Evolutionary conservation across 1,140 invertebrate genomes (phyloP).

Genomic region (Eciton burchellii): DNA sequence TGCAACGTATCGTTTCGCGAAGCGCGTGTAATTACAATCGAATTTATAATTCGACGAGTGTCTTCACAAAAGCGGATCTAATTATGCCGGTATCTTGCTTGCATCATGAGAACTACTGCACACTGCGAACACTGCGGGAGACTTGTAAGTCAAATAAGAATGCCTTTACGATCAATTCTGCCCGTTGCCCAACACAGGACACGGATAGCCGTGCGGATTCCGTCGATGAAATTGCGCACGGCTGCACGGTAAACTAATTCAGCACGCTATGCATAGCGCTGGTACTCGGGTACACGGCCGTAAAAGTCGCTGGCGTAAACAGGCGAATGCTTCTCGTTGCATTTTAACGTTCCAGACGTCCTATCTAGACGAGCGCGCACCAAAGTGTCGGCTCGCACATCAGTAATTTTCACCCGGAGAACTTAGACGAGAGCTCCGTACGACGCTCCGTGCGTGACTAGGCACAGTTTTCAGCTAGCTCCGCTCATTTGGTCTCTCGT

Average conservation of each 20-base stretch:
- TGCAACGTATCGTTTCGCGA: not conserved
- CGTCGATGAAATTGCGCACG: conserved; percentile 14
- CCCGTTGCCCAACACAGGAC: not conserved
- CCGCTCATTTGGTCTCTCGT: conserved; percentile 20
- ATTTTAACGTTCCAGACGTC: conserved; percentile 38
- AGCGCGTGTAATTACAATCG: not conserved
- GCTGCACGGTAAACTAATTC: conserved; percentile 11
- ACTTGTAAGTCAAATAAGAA: conserved; percentile 11
- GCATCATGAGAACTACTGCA: not conserved
- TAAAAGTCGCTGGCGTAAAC: conserved; percentile 50
- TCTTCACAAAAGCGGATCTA: not conserved
- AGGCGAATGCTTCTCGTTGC: conserved; percentile 42
- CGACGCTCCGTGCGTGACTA: conserved; percentile 38
- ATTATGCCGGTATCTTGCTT: not conserved
- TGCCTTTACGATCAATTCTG: conserved; percentile 17
- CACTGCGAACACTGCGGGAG: not conserved
- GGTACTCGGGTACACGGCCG: not conserved
- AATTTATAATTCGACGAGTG: not conserved
- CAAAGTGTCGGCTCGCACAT: conserved; percentile 40
- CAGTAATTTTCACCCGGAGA: conserved; percentile 44
- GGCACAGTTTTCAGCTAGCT: conserved; percentile 37
- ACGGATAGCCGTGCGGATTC: not conserved
- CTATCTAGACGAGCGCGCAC: conserved; percentile 30
- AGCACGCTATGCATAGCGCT: not conserved
- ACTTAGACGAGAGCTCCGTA: conserved; percentile 6